Conservation (phyloP, 2,888 invertebrate species). For the Dicycla oo region DNA sequence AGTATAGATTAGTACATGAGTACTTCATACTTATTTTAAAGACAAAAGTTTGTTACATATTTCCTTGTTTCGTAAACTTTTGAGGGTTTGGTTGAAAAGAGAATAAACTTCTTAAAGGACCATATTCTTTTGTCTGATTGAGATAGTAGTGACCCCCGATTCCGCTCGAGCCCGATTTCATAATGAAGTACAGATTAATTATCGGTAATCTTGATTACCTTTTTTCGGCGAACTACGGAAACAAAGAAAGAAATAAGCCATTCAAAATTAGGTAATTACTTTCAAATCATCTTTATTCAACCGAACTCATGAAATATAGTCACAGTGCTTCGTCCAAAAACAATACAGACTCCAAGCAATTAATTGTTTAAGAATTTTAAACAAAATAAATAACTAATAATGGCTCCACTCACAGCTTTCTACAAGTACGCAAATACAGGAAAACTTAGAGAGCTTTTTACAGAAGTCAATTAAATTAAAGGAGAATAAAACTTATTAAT, state of each 20-base stretch:
- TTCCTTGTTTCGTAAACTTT: no score
- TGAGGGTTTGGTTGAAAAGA: no score
- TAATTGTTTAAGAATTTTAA: slow-evolving; percentile 1
- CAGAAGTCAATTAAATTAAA: slow-evolving; percentile 23
- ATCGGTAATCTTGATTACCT: background rate
- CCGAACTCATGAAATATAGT: slow-evolving; percentile 15
- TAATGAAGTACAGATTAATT: no score
- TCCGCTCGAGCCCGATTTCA: no score
- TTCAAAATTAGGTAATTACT: background rate
- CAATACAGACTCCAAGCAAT: background rate
- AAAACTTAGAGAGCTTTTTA: slow-evolving; percentile 8
- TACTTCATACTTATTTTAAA: no score
- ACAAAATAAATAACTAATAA: slow-evolving; percentile 7
- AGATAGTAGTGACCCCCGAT: background rate
- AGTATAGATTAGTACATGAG: no score
- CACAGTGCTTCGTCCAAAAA: background rate
- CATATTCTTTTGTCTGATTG: no score
- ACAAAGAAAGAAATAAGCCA: background rate
- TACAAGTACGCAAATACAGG: background rate
- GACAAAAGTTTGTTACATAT: no score
- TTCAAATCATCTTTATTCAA: background rate
- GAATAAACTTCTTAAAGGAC: no score
- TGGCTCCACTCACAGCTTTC: slow-evolving; percentile 17
- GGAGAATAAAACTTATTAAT: slow-evolving; percentile 4
- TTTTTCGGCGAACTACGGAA: background rate